Base-by-base conservation (phyloP, 2,888 invertebrate genomes). In the Ligdia adustata region DNA sequence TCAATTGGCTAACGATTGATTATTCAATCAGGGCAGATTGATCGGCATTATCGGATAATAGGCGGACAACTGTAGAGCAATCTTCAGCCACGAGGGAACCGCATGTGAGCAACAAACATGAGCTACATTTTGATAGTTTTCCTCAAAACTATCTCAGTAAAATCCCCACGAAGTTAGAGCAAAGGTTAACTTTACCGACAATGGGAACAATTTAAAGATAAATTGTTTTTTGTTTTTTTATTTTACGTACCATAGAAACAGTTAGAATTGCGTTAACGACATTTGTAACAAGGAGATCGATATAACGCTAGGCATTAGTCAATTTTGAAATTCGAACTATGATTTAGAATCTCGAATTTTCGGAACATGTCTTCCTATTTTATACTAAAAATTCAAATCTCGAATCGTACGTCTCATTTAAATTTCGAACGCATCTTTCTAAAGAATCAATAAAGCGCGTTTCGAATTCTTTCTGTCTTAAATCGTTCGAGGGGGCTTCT, bases 1-100 rank as follows among this genome's bases (percentile, higher is more conserved):
- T 82, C 90, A 89, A 90, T 90, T 89, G 87, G 72, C 74, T 85
- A 82, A 89, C 88, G 85, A 89, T 88, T 83, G 89, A 84, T 85
- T 85, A 83, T 86, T 83, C 89, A 88, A 88, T 90, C 86, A 85
- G 76, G 72, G 70, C 80, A 80, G 87, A 88, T 89, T 88, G 87
- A 89, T 90, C 85, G 79, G 82, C 74, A 79, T 88, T 88, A 89
- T 86, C 86, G 75, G 82, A 80, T 86, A 86, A 87, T 79, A 73
- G 78, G 67, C 70, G 71, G 53, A 67, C 79, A 79, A 60, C 55
- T 56, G 56, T 31, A 26, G 9, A 5, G 34, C 46, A 34, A 41
- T 41, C 47, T 18, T 7, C 9, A 24, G 48, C 16, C 69, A 68
- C 65, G 62, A 52, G 22, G 54, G 37, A 41, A 53, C 29, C 44